A percentile compares a stretch with the other conserved stretches of the same genome.
These are phyloP conservation scores for Lepus timidus DNA, from an alignment of 2,113 vertebrate genomes.

Conservation along the genomic window DNA sequence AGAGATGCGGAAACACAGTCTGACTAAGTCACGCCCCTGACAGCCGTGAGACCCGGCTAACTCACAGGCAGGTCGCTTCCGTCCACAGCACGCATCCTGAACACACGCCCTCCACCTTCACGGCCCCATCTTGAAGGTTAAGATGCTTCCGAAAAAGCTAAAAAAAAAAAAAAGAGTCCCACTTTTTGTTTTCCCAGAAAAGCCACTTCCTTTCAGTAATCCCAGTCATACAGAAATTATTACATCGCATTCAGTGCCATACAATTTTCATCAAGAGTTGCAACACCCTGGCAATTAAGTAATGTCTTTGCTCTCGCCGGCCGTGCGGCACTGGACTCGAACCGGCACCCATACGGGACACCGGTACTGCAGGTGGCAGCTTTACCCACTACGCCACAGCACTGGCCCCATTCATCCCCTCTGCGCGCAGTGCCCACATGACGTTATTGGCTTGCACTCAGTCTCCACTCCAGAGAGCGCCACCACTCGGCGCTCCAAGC, in stretches of 20 bases:
- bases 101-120: neutral
- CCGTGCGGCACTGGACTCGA: neutral
- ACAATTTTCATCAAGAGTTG: conserved; percentile 66
- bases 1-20: neutral
- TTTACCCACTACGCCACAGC: too few species aligned
- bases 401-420: neutral
- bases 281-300: conserved; percentile 68
- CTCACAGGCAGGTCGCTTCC: neutral
- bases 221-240: conserved; percentile 38
- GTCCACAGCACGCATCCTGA: neutral
- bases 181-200: conserved; percentile 57
- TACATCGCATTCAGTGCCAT: conserved; percentile 45
- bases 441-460: too few species aligned
- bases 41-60: neutral
- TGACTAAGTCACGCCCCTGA: neutral
- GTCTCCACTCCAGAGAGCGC: too few species aligned
- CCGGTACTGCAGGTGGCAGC: too few species aligned
- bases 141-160: conserved; percentile 30
- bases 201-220: conserved; percentile 64
- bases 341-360: too few species aligned
- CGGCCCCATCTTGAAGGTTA: neutral
- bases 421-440: too few species aligned
- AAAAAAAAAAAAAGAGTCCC: neutral
- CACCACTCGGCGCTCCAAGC: too few species aligned
- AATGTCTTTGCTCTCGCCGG: conserved; percentile 27